Percentiles rank a stretch among this genome's conserved stretches.
phyloP scores from a whole-genome alignment of 2,113 vertebrate species.

The Tachycineta bicolor region DNA sequence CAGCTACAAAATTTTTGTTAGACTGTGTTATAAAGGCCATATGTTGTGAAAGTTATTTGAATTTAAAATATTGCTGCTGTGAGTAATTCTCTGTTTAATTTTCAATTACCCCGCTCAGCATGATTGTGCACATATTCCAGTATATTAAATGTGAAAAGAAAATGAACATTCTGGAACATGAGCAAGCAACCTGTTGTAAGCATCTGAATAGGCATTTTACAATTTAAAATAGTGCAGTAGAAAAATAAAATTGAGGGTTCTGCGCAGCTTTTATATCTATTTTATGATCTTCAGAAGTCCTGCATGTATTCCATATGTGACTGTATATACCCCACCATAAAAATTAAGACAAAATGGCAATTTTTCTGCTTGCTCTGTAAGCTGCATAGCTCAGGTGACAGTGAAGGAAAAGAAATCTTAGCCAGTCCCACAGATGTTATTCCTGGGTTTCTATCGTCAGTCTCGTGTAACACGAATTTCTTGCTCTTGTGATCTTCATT shows the following conservation, averaged over 20 bases:
- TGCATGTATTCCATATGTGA: background rate
- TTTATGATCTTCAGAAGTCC: background rate
- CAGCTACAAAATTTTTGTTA: background rate
- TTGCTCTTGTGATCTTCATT: background rate
- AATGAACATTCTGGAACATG: background rate
- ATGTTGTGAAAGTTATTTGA: constrained; percentile 3
- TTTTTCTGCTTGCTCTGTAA: background rate
- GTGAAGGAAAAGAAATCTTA: background rate
- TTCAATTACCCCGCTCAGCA: background rate
- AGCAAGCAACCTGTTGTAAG: background rate
- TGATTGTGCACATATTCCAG: background rate
- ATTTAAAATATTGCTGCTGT: constrained; percentile 8
- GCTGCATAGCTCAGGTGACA: background rate
- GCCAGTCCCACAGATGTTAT: background rate
- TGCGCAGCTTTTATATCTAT: background rate
- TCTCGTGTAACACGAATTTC: accelerated
- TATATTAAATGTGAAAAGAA: background rate
- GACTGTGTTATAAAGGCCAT: background rate
- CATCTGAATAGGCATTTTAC: background rate
- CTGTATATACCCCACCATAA: background rate
- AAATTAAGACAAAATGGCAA: background rate
- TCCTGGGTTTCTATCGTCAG: background rate
- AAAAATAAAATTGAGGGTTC: background rate
- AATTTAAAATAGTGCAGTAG: background rate
- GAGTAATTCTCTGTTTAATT: constrained; percentile 26